Evolutionary conservation across 2,797 vertebrate species (phyloP).

Genomic region (Sebastes cheni): DNA sequence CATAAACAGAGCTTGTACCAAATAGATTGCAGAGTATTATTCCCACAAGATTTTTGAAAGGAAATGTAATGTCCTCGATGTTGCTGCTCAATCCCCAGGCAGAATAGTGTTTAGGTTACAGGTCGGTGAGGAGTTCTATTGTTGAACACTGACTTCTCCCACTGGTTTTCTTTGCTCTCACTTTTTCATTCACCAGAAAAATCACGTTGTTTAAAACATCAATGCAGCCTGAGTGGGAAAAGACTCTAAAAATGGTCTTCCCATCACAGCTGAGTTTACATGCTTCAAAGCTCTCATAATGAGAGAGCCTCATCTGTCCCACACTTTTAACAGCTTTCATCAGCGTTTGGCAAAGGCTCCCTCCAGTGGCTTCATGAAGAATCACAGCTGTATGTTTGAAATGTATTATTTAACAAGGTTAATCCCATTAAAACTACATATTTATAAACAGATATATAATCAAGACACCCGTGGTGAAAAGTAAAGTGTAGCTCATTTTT

Average conservation of each 20-base stretch:
- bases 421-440: neutral
- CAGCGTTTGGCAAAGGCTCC: neutral
- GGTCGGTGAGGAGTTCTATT: neutral
- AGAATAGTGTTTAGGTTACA: neutral
- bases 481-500: neutral
- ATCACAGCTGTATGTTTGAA: neutral
- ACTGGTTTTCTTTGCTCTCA: neutral
- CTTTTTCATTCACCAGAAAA: neutral
- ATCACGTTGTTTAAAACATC: neutral
- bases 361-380: slow-evolving; percentile 9
- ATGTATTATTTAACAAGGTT: neutral
- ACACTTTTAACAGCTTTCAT: neutral
- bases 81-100: neutral
- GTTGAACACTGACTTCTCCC: neutral
- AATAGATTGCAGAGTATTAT: neutral
- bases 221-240: neutral
- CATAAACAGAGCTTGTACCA: slow-evolving; percentile 1
- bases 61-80: neutral
- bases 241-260: slow-evolving; percentile 4
- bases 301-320: neutral
- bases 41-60: slow-evolving; percentile 1
- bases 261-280: neutral
- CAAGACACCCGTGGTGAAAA: neutral
- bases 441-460: neutral
- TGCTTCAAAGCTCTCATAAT: slow-evolving; percentile 4